Percentiles rank a stretch among this genome's conserved stretches.
These are phyloP conservation scores for Dasyurus viverrinus DNA, from an alignment of 2,113 vertebrate species.

Conservation along the genomic window DNA sequence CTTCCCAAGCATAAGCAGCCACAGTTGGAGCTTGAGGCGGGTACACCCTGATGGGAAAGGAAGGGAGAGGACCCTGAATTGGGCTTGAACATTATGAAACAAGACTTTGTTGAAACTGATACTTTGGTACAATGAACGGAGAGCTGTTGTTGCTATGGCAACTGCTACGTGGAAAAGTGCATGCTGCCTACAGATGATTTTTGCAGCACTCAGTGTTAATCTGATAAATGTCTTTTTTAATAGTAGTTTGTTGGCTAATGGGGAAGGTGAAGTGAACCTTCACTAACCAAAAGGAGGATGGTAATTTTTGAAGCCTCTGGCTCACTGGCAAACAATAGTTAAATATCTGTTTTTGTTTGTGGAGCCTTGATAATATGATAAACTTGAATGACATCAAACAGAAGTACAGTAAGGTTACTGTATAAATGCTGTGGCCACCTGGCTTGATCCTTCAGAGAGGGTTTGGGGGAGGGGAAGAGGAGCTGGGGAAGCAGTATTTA, in stretches of 20 bases:
- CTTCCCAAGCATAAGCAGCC: neutral
- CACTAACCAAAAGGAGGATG: constrained; percentile 56
- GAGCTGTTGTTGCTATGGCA: constrained; percentile 74
- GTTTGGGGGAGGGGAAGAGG: neutral
- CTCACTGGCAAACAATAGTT: neutral
- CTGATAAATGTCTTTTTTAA: constrained; percentile 80
- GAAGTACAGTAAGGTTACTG: neutral
- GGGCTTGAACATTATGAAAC: constrained; percentile 52
- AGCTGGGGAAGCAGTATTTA: neutral
- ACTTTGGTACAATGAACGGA: constrained; percentile 39
- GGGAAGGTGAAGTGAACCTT: constrained; percentile 71
- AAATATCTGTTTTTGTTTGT: constrained; percentile 5
- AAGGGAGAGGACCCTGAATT: neutral
- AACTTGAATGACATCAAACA: neutral
- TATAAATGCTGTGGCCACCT: neutral
- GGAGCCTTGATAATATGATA: constrained; percentile 22
- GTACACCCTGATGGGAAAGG: neutral
- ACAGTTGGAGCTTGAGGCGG: constrained; percentile 6
- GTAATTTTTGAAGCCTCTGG: constrained; percentile 51
- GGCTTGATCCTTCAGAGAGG: neutral
- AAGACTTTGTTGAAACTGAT: constrained; percentile 71
- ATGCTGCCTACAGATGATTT: constrained; percentile 70
- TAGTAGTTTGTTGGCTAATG: constrained; percentile 80
- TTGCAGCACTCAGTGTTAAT: constrained; percentile 75
- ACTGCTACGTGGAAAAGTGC: constrained; percentile 75